phyloP scores from a whole-genome alignment of 2,797 vertebrate species.

The Chiroxiphia lanceolata region DNA sequence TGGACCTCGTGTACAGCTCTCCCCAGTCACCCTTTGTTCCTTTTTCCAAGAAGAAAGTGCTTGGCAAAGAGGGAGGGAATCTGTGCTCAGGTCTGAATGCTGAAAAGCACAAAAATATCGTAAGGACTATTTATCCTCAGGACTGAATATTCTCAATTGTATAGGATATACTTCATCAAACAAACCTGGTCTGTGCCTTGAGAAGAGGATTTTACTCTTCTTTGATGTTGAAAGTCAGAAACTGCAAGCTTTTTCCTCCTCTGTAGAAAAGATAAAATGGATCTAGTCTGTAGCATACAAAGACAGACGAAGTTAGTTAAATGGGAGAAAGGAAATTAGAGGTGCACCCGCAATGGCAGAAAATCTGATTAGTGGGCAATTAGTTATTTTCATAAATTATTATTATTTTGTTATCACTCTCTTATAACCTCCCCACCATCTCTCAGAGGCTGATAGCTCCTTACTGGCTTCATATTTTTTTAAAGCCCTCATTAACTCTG shows the following conservation, averaged over 20 bases:
- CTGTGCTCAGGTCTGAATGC: neutral
- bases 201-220: neutral
- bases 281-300: neutral
- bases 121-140: neutral
- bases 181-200: neutral
- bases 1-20: neutral
- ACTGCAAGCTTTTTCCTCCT: neutral
- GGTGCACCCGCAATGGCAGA: neutral
- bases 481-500: conserved; percentile 50
- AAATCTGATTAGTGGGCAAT: neutral
- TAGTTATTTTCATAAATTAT: neutral
- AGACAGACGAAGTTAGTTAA: neutral
- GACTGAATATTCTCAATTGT: neutral
- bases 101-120: neutral
- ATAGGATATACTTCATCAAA: neutral
- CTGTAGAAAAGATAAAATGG: neutral
- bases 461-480: conserved; percentile 59
- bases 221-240: neutral
- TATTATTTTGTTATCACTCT: neutral
- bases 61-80: neutral
- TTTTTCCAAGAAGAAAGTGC: neutral
- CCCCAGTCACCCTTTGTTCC: neutral
- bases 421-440: neutral
- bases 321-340: neutral
- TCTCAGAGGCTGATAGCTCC: neutral